Percentiles rank a stretch among this genome's conserved stretches.
These are phyloP conservation scores for Thamnaconus septentrionalis DNA, from an alignment of 2,113 vertebrate species.

Conservation along the genomic window DNA sequence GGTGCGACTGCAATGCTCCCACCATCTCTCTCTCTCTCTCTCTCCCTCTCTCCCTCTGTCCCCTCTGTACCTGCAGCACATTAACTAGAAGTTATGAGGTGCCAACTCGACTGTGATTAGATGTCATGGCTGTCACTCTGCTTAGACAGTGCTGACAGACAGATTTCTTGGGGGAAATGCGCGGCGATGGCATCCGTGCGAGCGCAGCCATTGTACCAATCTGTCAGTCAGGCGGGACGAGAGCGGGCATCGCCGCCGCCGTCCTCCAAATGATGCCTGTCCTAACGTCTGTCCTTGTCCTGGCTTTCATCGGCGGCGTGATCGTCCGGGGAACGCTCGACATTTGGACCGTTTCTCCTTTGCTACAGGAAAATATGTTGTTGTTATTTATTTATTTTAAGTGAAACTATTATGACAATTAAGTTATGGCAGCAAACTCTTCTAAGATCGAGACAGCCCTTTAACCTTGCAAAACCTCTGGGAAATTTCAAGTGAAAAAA, in stretches of 20 bases:
- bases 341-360: constrained; percentile 8
- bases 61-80: constrained; percentile 55
- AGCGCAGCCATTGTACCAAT: constrained; percentile 74
- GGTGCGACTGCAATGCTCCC: too few relatives aligned
- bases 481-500: too few relatives aligned
- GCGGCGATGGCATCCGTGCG: constrained; percentile 74
- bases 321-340: constrained; percentile 32
- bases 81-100: constrained; percentile 82
- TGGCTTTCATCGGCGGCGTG: constrained; percentile 37
- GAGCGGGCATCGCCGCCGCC: constrained; percentile 41
- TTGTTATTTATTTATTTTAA: too few relatives aligned
- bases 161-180: constrained; percentile 78
- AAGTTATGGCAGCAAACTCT: too few relatives aligned
- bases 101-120: constrained; percentile 84
- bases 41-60: constrained; percentile 33
- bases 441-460: too few relatives aligned
- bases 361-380: neutral
- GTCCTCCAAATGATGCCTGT: constrained; percentile 62
- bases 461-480: too few relatives aligned
- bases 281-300: constrained; percentile 58
- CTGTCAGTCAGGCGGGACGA: constrained; percentile 76
- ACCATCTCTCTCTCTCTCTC: neutral
- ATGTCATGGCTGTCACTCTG: constrained; percentile 86
- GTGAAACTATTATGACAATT: too few relatives aligned
- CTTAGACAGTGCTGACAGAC: constrained; percentile 83